A percentile compares a stretch with the other conserved stretches of the same genome.
These are phyloP conservation scores for Caenorhabditis doughertyi DNA, from an alignment of 2,888 invertebrate species.

Conservation along the genomic window DNA sequence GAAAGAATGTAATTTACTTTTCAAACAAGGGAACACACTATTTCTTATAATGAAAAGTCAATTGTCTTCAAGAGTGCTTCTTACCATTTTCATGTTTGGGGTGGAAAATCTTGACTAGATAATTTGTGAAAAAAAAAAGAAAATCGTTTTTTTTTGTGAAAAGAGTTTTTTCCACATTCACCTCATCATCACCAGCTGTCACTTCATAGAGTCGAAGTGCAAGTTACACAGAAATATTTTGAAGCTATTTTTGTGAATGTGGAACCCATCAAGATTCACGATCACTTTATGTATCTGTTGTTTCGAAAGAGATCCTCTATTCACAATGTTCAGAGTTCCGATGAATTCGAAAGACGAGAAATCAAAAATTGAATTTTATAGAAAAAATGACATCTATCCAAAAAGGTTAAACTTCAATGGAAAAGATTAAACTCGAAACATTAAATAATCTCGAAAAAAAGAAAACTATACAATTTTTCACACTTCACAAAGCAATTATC, in stretches of 20 bases:
- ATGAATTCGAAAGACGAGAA: too few species aligned
- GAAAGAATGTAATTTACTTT: too few species aligned
- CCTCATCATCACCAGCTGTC: conserved; percentile 27
- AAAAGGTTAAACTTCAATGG: not conserved
- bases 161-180: not conserved
- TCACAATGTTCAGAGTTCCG: not conserved
- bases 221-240: conserved; percentile 20
- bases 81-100: too few species aligned
- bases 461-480: not conserved
- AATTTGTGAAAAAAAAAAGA: conserved; percentile 2
- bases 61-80: too few species aligned
- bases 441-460: not conserved
- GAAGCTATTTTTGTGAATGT: not conserved
- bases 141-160: not conserved
- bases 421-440: not conserved
- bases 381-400: too few species aligned
- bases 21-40: too few species aligned
- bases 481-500: too few species aligned
- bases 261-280: conserved; percentile 19
- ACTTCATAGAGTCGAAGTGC: not conserved
- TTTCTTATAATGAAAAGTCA: too few species aligned
- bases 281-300: not conserved
- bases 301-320: not conserved
- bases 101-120: too few species aligned
- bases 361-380: too few species aligned